A percentile compares a stretch with the other conserved stretches of the same genome.
Conservation (phyloP, 92 coral and sea anemone genomes). For the Parazoanthus swiftii region DNA sequence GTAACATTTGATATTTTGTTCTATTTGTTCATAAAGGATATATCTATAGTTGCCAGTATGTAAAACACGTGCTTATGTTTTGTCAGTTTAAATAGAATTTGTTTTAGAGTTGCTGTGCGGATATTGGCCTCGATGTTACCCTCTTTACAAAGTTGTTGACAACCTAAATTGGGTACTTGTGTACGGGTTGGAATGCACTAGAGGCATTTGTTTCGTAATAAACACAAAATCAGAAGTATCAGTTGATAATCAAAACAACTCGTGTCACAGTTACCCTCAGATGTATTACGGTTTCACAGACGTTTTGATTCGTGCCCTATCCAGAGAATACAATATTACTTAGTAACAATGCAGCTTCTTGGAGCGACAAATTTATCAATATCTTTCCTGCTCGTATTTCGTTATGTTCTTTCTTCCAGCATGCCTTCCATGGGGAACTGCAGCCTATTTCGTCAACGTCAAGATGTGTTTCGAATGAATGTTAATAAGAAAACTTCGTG, state of each 20-base stretch:
- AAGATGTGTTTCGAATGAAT: background rate
- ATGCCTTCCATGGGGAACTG: constrained; percentile 2
- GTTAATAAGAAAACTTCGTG: background rate
- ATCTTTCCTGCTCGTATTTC: background rate
- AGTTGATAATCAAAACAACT: background rate
- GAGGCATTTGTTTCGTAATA: background rate
- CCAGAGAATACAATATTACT: background rate
- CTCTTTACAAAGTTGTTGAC: background rate
- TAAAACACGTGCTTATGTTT: too few species aligned
- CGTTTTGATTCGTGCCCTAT: background rate
- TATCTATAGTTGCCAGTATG: too few species aligned
- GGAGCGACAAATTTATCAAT: background rate
- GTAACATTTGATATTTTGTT: too few species aligned
- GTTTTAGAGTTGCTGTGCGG: background rate
- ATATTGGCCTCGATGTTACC: background rate
- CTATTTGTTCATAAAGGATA: too few species aligned
- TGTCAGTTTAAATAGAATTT: too few species aligned
- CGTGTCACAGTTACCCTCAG: background rate
- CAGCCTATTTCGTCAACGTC: background rate
- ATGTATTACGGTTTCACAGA: background rate
- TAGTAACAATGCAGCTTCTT: background rate
- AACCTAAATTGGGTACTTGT: constrained; percentile 5
- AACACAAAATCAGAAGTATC: background rate
- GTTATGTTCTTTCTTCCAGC: background rate
- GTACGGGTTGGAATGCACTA: background rate